Evolutionary conservation across 2,113 vertebrate genomes (phyloP), one percentile per base, ranked within the genome.

Genomic region (Phaethornis superciliosus): DNA sequence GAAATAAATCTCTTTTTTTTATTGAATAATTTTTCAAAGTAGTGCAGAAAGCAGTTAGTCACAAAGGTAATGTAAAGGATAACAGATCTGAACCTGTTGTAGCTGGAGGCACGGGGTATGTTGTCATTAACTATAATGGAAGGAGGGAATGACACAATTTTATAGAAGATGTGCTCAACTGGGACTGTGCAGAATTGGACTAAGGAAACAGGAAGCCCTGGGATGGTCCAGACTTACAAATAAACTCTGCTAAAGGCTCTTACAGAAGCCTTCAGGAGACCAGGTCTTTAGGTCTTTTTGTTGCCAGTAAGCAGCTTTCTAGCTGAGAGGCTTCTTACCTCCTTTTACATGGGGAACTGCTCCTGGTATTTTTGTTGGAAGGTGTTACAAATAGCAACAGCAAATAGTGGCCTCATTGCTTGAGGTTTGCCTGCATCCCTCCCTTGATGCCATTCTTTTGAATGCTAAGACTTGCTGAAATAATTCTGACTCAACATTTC

Each of bases 1-100:
- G 20, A 91, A 52, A 76, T 85, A 81, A 54, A 80, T 88, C 10
- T 56, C 22, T 13, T 65, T 93, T 93, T 93, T 68, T 95, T 78
- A 85, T 56, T 54, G 32, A 51, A 32, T 81, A 58, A 47, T 75
- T 94, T 88, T 76, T 95, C 30, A 47, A 60, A 16, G 12, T 56
- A 54, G 10, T 60, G 14, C n/a, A 78, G 72, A 64, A 90, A 26
- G 44, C 42, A 78, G 10, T 83, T 84, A 44, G 30, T 90, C 68
- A 46, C 59, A 78, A 51, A 30, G 20, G 46, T 85, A 55, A 65
- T 59, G 26, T 81, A 55, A 83, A 83, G 14, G 28, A 24, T 58
- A 86, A 71, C 22, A 37, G 28, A 6, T 70, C 70, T 88, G 64
- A 90, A 75, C 33, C 17, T 86, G 5, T 51, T 70, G 55, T 59